Percentiles rank a stretch among this genome's conserved stretches.
These are phyloP conservation scores for Fringilla coelebs DNA, from an alignment of 2,797 vertebrate species.

Conservation along the genomic window DNA sequence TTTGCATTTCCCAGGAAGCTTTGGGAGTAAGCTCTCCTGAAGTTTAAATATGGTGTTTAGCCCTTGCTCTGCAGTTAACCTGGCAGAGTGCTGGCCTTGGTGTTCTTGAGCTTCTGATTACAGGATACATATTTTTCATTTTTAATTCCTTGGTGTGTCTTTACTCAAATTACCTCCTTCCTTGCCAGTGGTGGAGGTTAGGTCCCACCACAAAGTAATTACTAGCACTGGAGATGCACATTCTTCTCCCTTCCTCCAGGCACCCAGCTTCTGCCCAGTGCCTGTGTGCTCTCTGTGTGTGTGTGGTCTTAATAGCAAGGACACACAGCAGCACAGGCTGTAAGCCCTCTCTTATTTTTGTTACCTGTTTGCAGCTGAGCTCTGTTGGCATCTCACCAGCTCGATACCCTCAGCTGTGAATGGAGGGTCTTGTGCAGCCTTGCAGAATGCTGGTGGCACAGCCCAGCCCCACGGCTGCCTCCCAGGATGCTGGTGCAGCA, in stretches of 20 bases:
- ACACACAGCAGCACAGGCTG: background rate
- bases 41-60: background rate
- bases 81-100: background rate
- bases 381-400: background rate
- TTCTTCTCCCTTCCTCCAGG: background rate
- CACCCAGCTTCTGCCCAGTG: background rate
- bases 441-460: background rate
- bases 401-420: background rate
- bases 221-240: background rate
- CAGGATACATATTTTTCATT: background rate
- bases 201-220: slow-evolving; percentile 21
- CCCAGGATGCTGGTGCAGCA: background rate
- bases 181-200: slow-evolving; percentile 26
- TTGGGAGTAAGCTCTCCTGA: background rate
- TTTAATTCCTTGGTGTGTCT: slow-evolving; percentile 36
- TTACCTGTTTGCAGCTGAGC: background rate
- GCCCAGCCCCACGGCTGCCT: background rate
- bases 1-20: background rate
- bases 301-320: background rate
- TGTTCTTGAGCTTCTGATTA: slow-evolving; percentile 39
- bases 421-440: background rate
- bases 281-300: background rate
- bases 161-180: slow-evolving; percentile 54
- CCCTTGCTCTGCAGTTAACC: background rate
- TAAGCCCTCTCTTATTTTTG: background rate